phyloP scores from a whole-genome alignment of 2,888 invertebrate species.

The Herminia tarsipennalis region DNA sequence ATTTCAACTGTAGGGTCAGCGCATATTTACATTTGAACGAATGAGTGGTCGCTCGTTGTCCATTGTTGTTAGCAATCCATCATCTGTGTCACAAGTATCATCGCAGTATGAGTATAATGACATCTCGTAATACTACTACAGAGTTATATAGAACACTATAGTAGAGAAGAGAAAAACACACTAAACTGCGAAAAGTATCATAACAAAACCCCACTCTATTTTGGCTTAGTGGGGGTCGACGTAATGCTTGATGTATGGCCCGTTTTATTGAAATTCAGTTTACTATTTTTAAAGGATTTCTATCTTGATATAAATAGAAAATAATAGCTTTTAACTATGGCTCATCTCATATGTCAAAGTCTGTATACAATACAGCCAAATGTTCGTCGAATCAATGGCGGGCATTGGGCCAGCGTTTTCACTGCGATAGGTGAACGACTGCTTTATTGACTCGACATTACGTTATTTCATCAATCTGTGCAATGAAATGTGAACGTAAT shows the following conservation, averaged over 20 bases:
- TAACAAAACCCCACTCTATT: no score
- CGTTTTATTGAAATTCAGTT: no score
- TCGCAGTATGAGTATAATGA: slow-evolving; percentile 35
- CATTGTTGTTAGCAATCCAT: slow-evolving; percentile 50
- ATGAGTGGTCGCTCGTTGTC: slow-evolving; percentile 37
- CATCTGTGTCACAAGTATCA: slow-evolving; percentile 36
- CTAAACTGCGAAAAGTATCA: no score
- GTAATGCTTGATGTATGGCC: no score
- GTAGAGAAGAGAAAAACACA: no score
- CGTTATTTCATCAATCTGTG: slow-evolving; percentile 62
- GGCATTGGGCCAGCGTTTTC: slow-evolving; percentile 50
- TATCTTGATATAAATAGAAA: no score
- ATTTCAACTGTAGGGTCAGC: slow-evolving; percentile 19
- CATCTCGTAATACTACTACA: no score
- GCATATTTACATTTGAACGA: slow-evolving; percentile 30
- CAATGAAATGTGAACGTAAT: slow-evolving; percentile 24
- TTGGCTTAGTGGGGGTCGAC: no score
- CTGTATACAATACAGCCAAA: slow-evolving; percentile 29
- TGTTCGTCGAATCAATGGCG: slow-evolving; percentile 43
- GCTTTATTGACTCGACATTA: slow-evolving; percentile 73
- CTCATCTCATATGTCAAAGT: slow-evolving; percentile 3
- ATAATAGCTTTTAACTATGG: slow-evolving; percentile 14
- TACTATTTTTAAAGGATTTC: no score
- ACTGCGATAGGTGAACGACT: slow-evolving; percentile 72
- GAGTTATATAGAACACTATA: no score